Evolutionary conservation across 2,797 vertebrate genomes (phyloP), one percentile per base, ranked within the genome.

Genomic region (Echiichthys vipera): DNA sequence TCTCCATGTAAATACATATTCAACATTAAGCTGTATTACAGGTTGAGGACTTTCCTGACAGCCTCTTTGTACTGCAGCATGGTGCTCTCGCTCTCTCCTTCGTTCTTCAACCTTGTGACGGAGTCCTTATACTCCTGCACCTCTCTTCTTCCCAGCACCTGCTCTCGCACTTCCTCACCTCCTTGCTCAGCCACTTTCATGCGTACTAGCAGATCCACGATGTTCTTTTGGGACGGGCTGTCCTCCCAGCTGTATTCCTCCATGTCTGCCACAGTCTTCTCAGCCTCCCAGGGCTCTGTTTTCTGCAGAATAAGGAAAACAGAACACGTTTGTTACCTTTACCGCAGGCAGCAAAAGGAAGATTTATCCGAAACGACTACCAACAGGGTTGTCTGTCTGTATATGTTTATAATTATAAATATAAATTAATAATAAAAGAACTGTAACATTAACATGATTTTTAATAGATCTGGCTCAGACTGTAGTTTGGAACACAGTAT

Each of bases 181-280:
- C 92, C 82, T 68, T 73, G 78, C 2, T 59, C 73, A 0, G 91
- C 74, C 2, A 85, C 76, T 74, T 86, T 91, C 77, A 95, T 96
- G 47, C 77, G 93, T 11, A 90, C 77, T 5, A 99, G 86, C 0
- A 91, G 94, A 34, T 95, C 91, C 78, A 98, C 39, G 47, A 94
- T 62, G 12, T 93, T 98, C 80, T 86, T 95, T 79, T 99, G 95
- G 30, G 98, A 99, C 0, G 75, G 20, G 74, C 97, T 99, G 1
- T 95, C 95, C 81, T 98, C 95, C 98, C 98, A 99, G 54, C 92
- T 57, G 50, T 96, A 99, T 49, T 98, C 96, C 51, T 98, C 96
- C 96, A 97, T 97, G 92, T 99, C 98, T 5, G 92, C 95, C 50
- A 93, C 94, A 0, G 95, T 93, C 90, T 96, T 98, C 43, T 95